Conservation (phyloP, 2,113 vertebrate species). For the Hyla sarda region DNA sequence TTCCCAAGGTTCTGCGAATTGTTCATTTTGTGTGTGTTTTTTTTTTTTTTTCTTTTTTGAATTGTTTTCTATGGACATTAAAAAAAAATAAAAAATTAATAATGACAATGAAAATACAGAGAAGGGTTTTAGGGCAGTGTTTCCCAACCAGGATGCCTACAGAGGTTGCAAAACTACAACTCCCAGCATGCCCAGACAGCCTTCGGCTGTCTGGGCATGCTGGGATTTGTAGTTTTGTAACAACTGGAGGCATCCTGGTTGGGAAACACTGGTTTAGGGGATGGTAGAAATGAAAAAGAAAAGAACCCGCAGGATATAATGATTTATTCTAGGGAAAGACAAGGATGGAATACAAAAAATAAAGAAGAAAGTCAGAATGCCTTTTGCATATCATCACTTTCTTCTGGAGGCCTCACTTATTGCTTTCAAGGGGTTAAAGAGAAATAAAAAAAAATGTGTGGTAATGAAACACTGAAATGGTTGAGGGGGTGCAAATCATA, state of each 20-base stretch:
- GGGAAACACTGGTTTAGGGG: too few species aligned
- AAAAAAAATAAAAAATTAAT: neutral
- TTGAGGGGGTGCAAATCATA: slow-evolving; percentile 63
- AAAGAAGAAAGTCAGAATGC: slow-evolving; percentile 86
- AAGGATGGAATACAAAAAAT: slow-evolving; percentile 91
- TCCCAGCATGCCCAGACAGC: too few species aligned
- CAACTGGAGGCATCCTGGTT: too few species aligned
- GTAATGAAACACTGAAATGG: slow-evolving; percentile 57
- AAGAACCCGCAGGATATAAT: slow-evolving; percentile 85
- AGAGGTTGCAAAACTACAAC: too few species aligned
- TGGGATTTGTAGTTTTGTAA: too few species aligned
- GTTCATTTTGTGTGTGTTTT: neutral
- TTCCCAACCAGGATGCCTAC: too few species aligned
- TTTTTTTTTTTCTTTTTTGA: neutral
- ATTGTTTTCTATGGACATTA: neutral
- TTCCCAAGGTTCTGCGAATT: slow-evolving; percentile 21
- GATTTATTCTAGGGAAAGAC: slow-evolving; percentile 97
- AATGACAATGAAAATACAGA: neutral
- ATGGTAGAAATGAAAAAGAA: slow-evolving; percentile 69
- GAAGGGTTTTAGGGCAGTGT: too few species aligned
- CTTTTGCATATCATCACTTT: slow-evolving; percentile 82
- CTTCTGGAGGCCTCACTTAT: slow-evolving; percentile 81
- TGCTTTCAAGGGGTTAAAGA: slow-evolving; percentile 63
- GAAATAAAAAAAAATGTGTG: slow-evolving; percentile 60
- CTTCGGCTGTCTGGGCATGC: too few species aligned